Evolutionary conservation across 2,797 vertebrate genomes (phyloP).

Genomic region (Scyliorhinus canicula): DNA sequence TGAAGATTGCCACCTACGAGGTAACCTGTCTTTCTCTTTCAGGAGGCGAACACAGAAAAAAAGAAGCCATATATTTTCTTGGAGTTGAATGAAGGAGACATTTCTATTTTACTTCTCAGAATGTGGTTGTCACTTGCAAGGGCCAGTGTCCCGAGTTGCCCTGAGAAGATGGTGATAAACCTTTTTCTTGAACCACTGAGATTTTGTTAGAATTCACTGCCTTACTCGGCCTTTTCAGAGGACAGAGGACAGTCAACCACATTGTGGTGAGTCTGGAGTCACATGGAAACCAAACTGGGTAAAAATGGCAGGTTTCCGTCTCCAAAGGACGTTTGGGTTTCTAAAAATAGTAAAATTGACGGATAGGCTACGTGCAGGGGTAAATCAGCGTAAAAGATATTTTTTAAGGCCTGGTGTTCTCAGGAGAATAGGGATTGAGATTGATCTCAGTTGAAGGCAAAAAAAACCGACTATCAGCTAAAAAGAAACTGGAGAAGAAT

Average conservation of each 20-base stretch:
- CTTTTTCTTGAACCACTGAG: neutral
- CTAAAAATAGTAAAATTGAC: neutral
- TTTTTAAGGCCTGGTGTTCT: neutral
- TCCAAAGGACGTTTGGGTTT: neutral
- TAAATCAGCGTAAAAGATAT: conserved; percentile 6
- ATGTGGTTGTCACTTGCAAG: neutral
- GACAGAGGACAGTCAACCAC: neutral
- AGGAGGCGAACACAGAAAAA: neutral
- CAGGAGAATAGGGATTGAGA: neutral
- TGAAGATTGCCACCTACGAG: neutral
- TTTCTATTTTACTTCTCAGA: neutral
- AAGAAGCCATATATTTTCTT: neutral
- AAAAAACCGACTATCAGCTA: neutral
- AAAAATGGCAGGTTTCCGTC: neutral
- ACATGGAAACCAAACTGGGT: neutral
- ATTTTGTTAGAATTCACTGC: neutral
- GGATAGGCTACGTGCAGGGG: neutral
- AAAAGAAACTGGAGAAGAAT: neutral
- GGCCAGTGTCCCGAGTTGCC: no score
- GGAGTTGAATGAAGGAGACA: neutral
- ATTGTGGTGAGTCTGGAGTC: neutral
- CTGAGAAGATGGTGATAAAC: neutral
- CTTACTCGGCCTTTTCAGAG: neutral
- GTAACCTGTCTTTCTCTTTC: neutral
- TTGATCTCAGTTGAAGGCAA: neutral